Evolutionary conservation across 1,140 invertebrate genomes (phyloP), one percentile per base, ranked within the genome.

Genomic region (Helicoverpa armigera): DNA sequence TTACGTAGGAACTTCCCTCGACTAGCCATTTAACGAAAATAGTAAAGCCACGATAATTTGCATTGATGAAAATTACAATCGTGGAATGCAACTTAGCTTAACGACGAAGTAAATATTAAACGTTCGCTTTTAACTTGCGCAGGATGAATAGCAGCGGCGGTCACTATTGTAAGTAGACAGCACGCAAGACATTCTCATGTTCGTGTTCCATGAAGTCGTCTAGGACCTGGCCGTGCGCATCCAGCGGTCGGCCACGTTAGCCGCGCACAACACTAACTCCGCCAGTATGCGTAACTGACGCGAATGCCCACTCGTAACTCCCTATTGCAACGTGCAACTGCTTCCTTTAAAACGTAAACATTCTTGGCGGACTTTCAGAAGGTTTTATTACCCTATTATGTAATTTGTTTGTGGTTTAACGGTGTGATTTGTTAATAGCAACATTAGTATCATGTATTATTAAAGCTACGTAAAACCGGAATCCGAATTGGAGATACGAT

Each of bases 231-330:
- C 84, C 88, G 86, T 90, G 89, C 85, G 84, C 84, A 83, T 75
- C 81, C 83, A 84, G 85, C 82, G 79, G 79, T 82, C 86, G 86
- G 86, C 84, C 86, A 85, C 85, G 86, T 91, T 89, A 90, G 85
- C 83, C 84, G 85, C 86, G 80, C 79, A 86, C 84, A 63, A n/a
- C 81, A 67, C 72, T 82, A 79, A 69, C 50, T 70, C 56, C 60
- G 63, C 23, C 72, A 82, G 70, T 69, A 80, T 77, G 82, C 77
- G 80, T 82, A 74, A 82, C 79, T 79, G 77, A 82, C 84, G 67
- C 54, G 74, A 77, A 70, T 79, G 75, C 63, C 67, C 80, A 53
- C 69, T 73, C 82, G 51, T 69, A 78, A 78, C 16, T 56, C 23
- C 79, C 63, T 79, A 74, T 83, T 72, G 65, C 53, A 60, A 48